A percentile compares a stretch with the other conserved stretches of the same genome.
These are phyloP conservation scores for Folsomia candida DNA, from an alignment of 2,888 invertebrate genomes.

Conservation along the genomic window DNA sequence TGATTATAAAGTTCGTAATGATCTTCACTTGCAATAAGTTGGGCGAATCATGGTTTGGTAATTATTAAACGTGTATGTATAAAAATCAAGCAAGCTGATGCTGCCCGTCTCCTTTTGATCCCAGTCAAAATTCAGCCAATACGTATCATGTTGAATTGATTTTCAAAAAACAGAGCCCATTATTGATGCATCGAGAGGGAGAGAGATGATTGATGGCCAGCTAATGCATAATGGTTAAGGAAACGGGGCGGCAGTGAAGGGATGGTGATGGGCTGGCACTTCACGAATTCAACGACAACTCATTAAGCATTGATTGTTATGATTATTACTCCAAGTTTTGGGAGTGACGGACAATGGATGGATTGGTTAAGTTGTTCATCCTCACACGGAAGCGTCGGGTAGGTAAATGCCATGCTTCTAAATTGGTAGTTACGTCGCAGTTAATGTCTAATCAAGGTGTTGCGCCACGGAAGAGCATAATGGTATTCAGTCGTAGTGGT, in stretches of 20 bases:
- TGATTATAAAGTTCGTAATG: background rate
- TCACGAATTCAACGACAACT: constrained; percentile 39
- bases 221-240: background rate
- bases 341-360: background rate
- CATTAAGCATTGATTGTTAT: constrained; percentile 41
- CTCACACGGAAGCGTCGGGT: background rate
- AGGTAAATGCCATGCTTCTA: background rate
- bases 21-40: no score
- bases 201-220: background rate
- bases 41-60: no score
- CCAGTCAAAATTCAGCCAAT: background rate
- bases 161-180: background rate
- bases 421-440: background rate
- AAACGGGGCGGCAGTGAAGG: background rate
- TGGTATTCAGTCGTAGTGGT: background rate
- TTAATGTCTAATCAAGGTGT: constrained; percentile 14
- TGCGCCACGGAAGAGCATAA: background rate
- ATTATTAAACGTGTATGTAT: no score
- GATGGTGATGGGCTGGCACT: constrained; percentile 41
- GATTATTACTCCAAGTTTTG: constrained; percentile 17
- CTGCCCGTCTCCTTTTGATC: background rate
- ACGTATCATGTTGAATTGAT: background rate
- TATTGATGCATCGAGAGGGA: background rate
- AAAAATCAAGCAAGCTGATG: background rate
- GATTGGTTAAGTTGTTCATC: constrained; percentile 4